Percentiles rank a stretch among this genome's conserved stretches.
phyloP scores from a whole-genome alignment of 2,888 invertebrate species.

The Euzophera pinguis region DNA sequence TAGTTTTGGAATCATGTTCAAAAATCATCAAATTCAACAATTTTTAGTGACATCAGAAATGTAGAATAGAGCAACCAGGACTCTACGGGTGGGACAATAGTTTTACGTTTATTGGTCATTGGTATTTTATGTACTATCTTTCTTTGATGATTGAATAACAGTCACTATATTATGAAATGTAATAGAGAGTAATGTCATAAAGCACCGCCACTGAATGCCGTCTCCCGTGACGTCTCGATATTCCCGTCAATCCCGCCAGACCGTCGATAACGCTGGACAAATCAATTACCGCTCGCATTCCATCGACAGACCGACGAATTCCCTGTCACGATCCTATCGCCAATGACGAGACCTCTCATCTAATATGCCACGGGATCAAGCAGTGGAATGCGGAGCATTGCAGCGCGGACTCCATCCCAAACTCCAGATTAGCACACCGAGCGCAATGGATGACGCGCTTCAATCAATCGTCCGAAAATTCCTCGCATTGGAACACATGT shows the following conservation, averaged over 20 bases:
- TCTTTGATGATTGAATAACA: too few relatives aligned
- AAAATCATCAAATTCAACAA: too few relatives aligned
- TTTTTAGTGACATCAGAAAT: too few relatives aligned
- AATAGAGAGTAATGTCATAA: slow-evolving; percentile 9
- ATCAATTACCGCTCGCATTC: slow-evolving; percentile 77
- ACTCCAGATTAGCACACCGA: slow-evolving; percentile 54
- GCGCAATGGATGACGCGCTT: slow-evolving; percentile 63
- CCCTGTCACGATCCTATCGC: slow-evolving; percentile 72
- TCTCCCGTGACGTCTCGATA: slow-evolving; percentile 53
- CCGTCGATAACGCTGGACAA: slow-evolving; percentile 75
- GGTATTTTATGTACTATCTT: too few relatives aligned
- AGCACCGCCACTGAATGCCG: not conserved
- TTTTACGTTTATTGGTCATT: too few relatives aligned
- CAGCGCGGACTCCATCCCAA: slow-evolving; percentile 41
- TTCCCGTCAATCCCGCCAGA: slow-evolving; percentile 63
- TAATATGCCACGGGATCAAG: slow-evolving; percentile 44
- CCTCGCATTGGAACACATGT: slow-evolving; percentile 62
- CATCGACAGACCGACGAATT: slow-evolving; percentile 70
- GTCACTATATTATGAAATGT: not conserved
- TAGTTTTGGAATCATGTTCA: too few relatives aligned
- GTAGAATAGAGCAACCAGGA: too few relatives aligned
- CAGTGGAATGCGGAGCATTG: slow-evolving; percentile 58
- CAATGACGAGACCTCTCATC: slow-evolving; percentile 62
- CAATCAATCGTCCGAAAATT: slow-evolving; percentile 67
- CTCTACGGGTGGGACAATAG: too few relatives aligned